Evolutionary conservation across 1,140 invertebrate genomes (phyloP).

Genomic region (Leptoteleia sp.): DNA sequence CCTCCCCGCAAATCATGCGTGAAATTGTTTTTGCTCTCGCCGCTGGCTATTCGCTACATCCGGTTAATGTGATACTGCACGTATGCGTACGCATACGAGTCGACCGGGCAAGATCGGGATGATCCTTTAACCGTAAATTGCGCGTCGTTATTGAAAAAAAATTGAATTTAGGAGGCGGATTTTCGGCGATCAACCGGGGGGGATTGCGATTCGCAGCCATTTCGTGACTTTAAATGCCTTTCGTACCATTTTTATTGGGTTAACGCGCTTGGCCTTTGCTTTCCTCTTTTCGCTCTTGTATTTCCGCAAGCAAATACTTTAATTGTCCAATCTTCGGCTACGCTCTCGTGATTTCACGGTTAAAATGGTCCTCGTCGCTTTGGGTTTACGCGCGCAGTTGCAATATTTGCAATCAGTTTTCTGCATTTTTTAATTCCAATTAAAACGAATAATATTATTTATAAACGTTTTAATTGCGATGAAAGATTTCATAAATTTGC

Average conservation of each 20-base stretch:
- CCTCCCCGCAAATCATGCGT: conserved; percentile 60
- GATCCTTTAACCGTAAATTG: conserved; percentile 55
- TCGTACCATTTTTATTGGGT: conserved; percentile 1
- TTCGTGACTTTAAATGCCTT: not conserved
- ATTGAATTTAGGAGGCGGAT: conserved; percentile 56
- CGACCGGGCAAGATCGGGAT: conserved; percentile 33
- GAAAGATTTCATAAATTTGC: no score
- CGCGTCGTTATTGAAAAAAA: conserved; percentile 56
- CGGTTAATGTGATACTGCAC: conserved; percentile 59
- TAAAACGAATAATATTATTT: no score
- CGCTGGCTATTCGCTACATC: conserved; percentile 60
- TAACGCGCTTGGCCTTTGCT: not conserved
- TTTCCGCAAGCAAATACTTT: not conserved
- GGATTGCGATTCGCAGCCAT: conserved; percentile 15
- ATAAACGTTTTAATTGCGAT: no score
- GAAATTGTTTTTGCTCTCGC: conserved; percentile 66
- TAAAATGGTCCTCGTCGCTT: no score
- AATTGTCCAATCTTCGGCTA: no score
- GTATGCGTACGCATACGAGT: conserved; percentile 50
- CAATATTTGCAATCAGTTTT: no score
- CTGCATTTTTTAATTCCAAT: no score
- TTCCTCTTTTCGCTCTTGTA: no score
- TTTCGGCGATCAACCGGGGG: conserved; percentile 31
- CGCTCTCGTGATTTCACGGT: no score
- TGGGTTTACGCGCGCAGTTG: no score